Evolutionary conservation across 2,797 vertebrate species (phyloP).

Genomic region (Pangasius djambal): DNA sequence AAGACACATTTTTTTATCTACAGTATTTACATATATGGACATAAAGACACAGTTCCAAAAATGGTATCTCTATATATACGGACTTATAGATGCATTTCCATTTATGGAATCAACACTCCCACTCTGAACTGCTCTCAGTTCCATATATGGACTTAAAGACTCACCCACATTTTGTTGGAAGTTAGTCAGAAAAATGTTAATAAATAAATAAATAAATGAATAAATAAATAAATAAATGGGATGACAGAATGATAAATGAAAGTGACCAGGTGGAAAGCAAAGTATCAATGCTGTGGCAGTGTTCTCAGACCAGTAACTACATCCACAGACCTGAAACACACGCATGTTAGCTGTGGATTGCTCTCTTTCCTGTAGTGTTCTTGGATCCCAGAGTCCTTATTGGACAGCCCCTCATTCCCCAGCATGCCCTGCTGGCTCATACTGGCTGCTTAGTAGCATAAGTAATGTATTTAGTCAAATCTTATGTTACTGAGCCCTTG

Average conservation of each 20-base stretch:
- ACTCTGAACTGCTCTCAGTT: background rate
- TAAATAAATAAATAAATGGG: background rate
- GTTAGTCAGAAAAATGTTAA: background rate
- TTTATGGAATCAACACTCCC: too few species aligned
- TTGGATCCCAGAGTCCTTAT: background rate
- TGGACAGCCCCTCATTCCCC: constrained; percentile 10
- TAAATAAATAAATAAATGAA: too few species aligned
- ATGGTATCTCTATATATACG: too few species aligned
- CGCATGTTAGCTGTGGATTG: background rate
- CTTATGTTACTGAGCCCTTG: background rate
- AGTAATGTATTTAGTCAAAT: constrained; percentile 18
- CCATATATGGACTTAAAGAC: background rate
- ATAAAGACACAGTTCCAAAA: too few species aligned
- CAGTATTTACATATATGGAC: too few species aligned
- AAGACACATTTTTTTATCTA: too few species aligned
- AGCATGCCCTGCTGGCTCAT: constrained; percentile 24
- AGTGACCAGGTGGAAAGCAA: background rate
- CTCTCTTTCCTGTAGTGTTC: background rate
- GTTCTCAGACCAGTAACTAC: background rate
- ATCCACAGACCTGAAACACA: background rate
- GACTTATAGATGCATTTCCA: too few species aligned
- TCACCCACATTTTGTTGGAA: background rate
- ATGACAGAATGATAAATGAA: background rate
- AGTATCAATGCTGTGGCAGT: background rate
- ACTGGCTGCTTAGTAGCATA: constrained; percentile 17